Evolutionary conservation across 2,113 vertebrate genomes (phyloP).

Genomic region (Ceyx margarethae): DNA sequence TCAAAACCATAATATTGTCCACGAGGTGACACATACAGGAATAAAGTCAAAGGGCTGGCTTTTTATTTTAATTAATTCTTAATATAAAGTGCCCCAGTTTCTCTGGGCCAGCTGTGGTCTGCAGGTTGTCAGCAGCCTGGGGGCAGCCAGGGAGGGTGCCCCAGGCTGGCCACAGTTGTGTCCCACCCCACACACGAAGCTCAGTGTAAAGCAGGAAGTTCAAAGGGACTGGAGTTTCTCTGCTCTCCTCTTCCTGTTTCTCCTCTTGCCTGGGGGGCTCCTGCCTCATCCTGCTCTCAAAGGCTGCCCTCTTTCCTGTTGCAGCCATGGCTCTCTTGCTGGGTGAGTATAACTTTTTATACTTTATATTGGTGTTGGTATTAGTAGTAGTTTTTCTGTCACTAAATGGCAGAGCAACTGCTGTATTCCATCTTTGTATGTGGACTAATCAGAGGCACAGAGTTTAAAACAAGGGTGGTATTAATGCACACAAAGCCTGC

Average conservation of each 20-base stretch:
- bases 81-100: neutral
- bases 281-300: neutral
- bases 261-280: neutral
- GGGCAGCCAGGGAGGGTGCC: neutral
- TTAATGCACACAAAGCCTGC: neutral
- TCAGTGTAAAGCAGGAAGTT: neutral
- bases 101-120: neutral
- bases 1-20: neutral
- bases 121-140: neutral
- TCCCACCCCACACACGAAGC: neutral
- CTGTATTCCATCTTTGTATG: neutral
- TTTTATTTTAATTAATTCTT: neutral
- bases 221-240: neutral
- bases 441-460: neutral
- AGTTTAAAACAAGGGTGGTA: neutral
- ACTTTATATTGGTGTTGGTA: neutral
- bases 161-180: neutral
- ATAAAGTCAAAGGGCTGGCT: neutral
- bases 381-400: neutral
- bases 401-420: neutral
- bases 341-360: neutral
- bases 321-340: neutral
- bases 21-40: rapidly evolving
- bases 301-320: neutral
- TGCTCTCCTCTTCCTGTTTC: neutral